Percentiles rank a stretch among this genome's conserved stretches.
Evolutionary conservation across 1,140 invertebrate species (phyloP).

Genomic region (Acromyrmex charruanus): DNA sequence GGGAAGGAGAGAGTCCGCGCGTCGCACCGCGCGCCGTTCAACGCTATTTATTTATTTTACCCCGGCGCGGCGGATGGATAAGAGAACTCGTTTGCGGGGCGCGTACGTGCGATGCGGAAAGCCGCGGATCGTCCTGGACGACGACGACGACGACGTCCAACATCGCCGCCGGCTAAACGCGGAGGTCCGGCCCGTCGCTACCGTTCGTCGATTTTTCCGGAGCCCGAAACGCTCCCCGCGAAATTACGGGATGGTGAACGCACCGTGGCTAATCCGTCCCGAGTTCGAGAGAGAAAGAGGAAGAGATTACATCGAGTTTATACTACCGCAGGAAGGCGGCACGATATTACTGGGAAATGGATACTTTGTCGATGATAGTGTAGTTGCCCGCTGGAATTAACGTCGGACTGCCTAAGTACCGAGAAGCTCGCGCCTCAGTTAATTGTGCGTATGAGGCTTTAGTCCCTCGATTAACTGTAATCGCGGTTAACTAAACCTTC

Average conservation of each 20-base stretch:
- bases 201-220: constrained; percentile 47
- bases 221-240: constrained; percentile 9
- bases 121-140: constrained; percentile 34
- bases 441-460: constrained; percentile 18
- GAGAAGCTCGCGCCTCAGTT: constrained; percentile 53
- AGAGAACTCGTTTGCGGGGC: constrained; percentile 81
- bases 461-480: constrained; percentile 13
- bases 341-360: constrained; percentile 33
- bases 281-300: neutral
- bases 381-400: constrained; percentile 37
- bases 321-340: constrained; percentile 25
- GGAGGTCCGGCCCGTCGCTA: neutral
- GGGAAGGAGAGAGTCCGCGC: constrained; percentile 22
- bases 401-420: constrained; percentile 28
- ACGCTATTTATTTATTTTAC: constrained; percentile 85
- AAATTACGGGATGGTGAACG: constrained; percentile 41
- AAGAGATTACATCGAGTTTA: constrained; percentile 29
- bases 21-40: constrained; percentile 54
- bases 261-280: constrained; percentile 5
- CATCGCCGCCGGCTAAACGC: neutral
- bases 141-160: constrained; percentile 31
- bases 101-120: constrained; percentile 62
- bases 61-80: constrained; percentile 79
- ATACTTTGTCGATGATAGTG: constrained; percentile 49
- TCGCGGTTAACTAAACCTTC: constrained; percentile 10